phyloP scores from a whole-genome alignment of 2,797 vertebrate genomes.

The Coranthus polyacanthus region DNA sequence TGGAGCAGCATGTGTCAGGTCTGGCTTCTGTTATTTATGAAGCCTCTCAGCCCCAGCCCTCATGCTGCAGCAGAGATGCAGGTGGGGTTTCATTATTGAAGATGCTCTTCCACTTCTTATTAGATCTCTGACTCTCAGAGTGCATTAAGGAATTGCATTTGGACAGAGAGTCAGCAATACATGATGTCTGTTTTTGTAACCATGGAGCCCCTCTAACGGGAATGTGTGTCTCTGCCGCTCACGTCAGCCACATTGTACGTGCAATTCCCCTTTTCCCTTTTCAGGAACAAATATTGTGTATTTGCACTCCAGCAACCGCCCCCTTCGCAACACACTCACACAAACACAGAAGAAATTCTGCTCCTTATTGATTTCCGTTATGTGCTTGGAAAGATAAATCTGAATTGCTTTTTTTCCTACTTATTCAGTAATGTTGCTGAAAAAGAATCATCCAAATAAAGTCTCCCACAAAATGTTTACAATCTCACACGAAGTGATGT shows the following conservation, averaged over 20 bases:
- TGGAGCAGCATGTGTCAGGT: slow-evolving; percentile 76
- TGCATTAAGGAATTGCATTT: slow-evolving; percentile 85
- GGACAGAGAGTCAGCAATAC: slow-evolving; percentile 70
- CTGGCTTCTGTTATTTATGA: slow-evolving; percentile 83
- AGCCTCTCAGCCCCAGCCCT: slow-evolving; percentile 68
- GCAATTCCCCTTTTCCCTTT: slow-evolving; percentile 32
- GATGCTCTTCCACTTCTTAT: slow-evolving; percentile 83
- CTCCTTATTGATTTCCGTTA: slow-evolving; percentile 49
- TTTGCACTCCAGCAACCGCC: slow-evolving; percentile 33
- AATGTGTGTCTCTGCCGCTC: slow-evolving; percentile 22
- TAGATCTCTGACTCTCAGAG: slow-evolving; percentile 83
- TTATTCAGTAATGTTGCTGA: slow-evolving; percentile 3
- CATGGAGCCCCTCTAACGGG: slow-evolving; percentile 48
- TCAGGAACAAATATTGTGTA: slow-evolving; percentile 44
- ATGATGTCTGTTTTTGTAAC: slow-evolving; percentile 54
- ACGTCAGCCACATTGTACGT: slow-evolving; percentile 41
- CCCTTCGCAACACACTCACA: slow-evolving; percentile 29
- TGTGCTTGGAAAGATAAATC: slow-evolving; percentile 44
- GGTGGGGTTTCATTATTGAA: slow-evolving; percentile 85
- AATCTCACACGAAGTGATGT: slow-evolving; percentile 29
- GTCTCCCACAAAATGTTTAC: slow-evolving; percentile 21
- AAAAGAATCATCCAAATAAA: slow-evolving; percentile 21
- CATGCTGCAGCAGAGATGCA: slow-evolving; percentile 77
- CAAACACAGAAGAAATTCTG: slow-evolving; percentile 12
- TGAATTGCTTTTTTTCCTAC: slow-evolving; percentile 28